Percentiles rank a stretch among this genome's conserved stretches.
Evolutionary conservation across 2,113 vertebrate genomes (phyloP).

Genomic region (Rhinichthys klamathensis): DNA sequence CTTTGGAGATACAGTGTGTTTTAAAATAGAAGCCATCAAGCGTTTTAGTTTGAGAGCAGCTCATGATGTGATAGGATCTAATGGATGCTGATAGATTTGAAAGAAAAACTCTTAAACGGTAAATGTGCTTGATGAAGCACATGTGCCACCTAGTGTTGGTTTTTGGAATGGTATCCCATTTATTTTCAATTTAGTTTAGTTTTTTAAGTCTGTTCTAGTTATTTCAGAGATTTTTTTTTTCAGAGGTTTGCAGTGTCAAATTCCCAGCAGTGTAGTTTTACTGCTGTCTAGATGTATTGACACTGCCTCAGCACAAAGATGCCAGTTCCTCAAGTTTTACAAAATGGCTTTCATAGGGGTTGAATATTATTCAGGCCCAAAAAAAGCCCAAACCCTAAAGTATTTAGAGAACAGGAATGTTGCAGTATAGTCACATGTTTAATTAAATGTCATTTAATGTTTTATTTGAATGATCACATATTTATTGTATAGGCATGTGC

Average conservation of each 20-base stretch:
- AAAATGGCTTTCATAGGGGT: neutral
- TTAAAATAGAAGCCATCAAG: slow-evolving; percentile 13
- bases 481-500: neutral
- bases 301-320: neutral
- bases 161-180: slow-evolving; percentile 48
- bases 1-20: neutral
- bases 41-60: slow-evolving; percentile 2
- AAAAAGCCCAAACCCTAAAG: no score
- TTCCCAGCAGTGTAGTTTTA: no score
- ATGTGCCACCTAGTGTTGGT: slow-evolving; percentile 67
- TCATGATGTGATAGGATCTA: neutral
- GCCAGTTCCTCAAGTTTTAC: neutral
- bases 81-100: slow-evolving; percentile 1
- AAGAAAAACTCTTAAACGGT: neutral
- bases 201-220: neutral
- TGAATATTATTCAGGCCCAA: neutral
- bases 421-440: neutral
- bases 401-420: neutral
- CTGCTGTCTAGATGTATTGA: no score
- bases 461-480: neutral
- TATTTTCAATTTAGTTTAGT: neutral
- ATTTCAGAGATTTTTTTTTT: neutral
- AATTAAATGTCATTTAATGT: neutral
- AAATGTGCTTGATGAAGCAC: slow-evolving; percentile 28
- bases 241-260: neutral